Evolutionary conservation across 2,888 invertebrate genomes (phyloP), one percentile per base, ranked within the genome.

Genomic region (Tricholauxania praeusta): DNA sequence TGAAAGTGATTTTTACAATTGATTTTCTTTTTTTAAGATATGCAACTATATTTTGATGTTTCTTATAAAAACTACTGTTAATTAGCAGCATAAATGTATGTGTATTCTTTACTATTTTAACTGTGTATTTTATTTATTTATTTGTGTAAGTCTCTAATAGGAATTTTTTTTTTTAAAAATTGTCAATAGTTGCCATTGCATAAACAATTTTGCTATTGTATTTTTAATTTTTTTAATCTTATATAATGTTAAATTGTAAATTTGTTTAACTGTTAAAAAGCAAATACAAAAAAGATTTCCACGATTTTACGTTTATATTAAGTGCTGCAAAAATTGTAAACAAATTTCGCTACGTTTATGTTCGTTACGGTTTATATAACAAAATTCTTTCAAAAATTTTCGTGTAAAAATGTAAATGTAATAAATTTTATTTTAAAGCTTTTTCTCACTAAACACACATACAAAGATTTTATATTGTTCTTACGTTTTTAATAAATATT

Each of bases 351-450:
- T 55, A 47, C 39, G 14, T 12, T 28, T 22, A 39, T 39, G 39
- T 64, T 49, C 14, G 49, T 49, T 39, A 51, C 39, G 12, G 64
- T 10, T 64, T 70, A 8, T 53, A 47, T 12, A 52, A 52, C 39
- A 64, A 64, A 64, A 53, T 19, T 47, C 14, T 47, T 47, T 52
- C 28, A 17, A 69, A 69, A 70, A 48, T 12, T 47, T 48, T 70
- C 19, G 32, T 70, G 32, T 62, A 63, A 70, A 64, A 60, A 69
- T 39, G 51, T 59, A 69, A 69, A 49, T 59, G 47, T 47, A 57
- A 57, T 22, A 15, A 28, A 57, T 57, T 57, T 57, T 60, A 51
- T 63, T 70, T 70, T 70, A 63, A 70, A 70, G 62, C 62, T 63
- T 70, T 47, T 70, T 17, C 32, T 63, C 53, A 47, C 19, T 49